A percentile compares a stretch with the other conserved stretches of the same genome.
Evolutionary conservation across 2,888 invertebrate species (phyloP).

Genomic region (Oscheius sp.): DNA sequence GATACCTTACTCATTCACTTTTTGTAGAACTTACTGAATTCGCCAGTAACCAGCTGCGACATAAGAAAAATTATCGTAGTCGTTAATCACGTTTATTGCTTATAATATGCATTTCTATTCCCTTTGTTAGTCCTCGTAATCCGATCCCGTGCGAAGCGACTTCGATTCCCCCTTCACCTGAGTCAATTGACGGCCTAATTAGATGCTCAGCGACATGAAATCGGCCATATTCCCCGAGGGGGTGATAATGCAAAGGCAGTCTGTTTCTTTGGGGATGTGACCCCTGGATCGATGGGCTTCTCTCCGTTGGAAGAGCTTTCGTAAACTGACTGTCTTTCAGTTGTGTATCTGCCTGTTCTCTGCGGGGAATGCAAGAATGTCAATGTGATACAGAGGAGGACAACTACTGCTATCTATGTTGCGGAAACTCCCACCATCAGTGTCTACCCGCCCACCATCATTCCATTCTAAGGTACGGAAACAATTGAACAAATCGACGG

Average conservation of each 20-base stretch:
- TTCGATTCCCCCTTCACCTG: background rate
- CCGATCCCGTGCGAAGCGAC: background rate
- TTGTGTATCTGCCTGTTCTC: conserved; percentile 66
- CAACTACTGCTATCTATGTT: conserved; percentile 70
- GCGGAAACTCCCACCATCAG: conserved; percentile 62
- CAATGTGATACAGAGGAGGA: conserved; percentile 69
- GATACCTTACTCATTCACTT: too few relatives aligned
- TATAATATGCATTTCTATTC: too few relatives aligned
- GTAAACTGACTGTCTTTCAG: conserved; percentile 41
- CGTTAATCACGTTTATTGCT: too few relatives aligned
- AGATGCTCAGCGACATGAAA: background rate
- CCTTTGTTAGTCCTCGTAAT: too few relatives aligned
- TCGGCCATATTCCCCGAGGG: too few relatives aligned
- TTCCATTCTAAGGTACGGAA: conserved; percentile 61
- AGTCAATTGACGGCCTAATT: background rate
- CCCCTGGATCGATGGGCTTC: conserved; percentile 26
- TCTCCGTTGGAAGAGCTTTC: background rate
- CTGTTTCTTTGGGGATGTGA: conserved; percentile 28
- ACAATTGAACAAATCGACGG: conserved; percentile 13
- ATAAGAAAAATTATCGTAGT: too few relatives aligned
- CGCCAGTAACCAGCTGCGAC: too few relatives aligned
- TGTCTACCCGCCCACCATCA: conserved; percentile 69
- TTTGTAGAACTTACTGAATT: too few relatives aligned
- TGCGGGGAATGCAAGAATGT: conserved; percentile 66
- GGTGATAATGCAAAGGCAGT: conserved; percentile 26